Evolutionary conservation across 1,140 invertebrate species (phyloP).

Genomic region (Cataglyphis hispanica): DNA sequence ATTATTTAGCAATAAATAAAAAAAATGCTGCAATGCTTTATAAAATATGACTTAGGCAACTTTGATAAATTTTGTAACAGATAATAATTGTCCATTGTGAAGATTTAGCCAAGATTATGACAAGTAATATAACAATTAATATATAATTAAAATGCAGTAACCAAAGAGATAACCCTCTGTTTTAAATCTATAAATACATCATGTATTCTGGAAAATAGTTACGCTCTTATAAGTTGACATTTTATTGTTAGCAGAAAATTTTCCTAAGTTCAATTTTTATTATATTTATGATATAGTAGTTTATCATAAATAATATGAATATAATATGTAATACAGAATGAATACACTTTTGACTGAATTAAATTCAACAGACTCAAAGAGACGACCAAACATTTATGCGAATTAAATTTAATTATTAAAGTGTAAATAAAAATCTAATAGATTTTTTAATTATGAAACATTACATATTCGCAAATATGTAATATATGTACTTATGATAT

Average conservation of each 20-base stretch:
- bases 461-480: neutral
- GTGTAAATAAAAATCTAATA: conserved; percentile 8
- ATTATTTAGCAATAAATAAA: conserved; percentile 27
- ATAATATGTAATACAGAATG: neutral
- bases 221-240: neutral
- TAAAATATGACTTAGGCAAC: too few relatives aligned
- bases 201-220: conserved; percentile 27
- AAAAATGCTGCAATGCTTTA: neutral
- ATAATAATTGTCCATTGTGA: neutral
- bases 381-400: neutral
- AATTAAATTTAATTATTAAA: conserved; percentile 25
- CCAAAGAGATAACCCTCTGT: conserved; percentile 38
- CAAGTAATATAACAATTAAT: conserved; percentile 18
- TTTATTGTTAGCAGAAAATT: conserved; percentile 3
- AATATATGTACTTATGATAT: neutral
- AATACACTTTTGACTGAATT: neutral
- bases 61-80: neutral
- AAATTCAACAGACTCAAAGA: neutral
- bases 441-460: neutral
- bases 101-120: neutral
- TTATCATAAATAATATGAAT: neutral
- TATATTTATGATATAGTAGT: neutral
- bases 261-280: neutral
- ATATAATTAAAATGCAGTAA: conserved; percentile 33
- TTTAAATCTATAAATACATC: conserved; percentile 2